phyloP scores from a whole-genome alignment of 2,888 invertebrate species.

The Platypus cylindrus region DNA sequence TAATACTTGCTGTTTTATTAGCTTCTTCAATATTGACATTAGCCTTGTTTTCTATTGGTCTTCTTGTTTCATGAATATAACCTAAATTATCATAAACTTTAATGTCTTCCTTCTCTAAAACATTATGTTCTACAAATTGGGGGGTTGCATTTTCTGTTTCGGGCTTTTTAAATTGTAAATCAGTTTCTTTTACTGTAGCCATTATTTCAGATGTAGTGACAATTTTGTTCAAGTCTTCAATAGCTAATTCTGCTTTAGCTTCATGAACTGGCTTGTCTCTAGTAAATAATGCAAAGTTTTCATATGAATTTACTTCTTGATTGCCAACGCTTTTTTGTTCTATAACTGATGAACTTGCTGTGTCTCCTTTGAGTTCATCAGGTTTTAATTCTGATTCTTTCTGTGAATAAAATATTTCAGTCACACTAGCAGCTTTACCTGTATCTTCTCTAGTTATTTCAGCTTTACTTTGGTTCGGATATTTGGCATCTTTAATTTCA shows the following conservation, averaged over 20 bases:
- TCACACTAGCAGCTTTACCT: slow-evolving; percentile 25
- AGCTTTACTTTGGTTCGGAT: slow-evolving; percentile 13
- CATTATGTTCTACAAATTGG: slow-evolving; percentile 5
- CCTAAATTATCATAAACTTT: slow-evolving; percentile 10
- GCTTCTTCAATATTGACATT: slow-evolving; percentile 27
- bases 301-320: slow-evolving; percentile 10
- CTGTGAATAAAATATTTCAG: slow-evolving; percentile 30
- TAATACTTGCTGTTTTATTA: slow-evolving; percentile 25
- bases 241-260: slow-evolving; percentile 6
- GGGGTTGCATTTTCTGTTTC: slow-evolving; percentile 5
- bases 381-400: slow-evolving; percentile 27
- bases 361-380: slow-evolving; percentile 14
- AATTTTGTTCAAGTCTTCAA: slow-evolving; percentile 7
- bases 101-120: slow-evolving; percentile 8
- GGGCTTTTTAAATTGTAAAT: slow-evolving; percentile 5
- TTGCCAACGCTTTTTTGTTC: slow-evolving; percentile 15
- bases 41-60: slow-evolving; percentile 9
- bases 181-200: slow-evolving; percentile 8
- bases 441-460: slow-evolving; percentile 26
- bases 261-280: background rate
- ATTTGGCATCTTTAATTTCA: background rate
- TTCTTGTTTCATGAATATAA: slow-evolving; percentile 1
- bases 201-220: slow-evolving; percentile 6
- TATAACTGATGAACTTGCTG: slow-evolving; percentile 12
- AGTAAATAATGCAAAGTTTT: slow-evolving; percentile 8